phyloP scores from a whole-genome alignment of 2,113 vertebrate species.

The Colius striatus region DNA sequence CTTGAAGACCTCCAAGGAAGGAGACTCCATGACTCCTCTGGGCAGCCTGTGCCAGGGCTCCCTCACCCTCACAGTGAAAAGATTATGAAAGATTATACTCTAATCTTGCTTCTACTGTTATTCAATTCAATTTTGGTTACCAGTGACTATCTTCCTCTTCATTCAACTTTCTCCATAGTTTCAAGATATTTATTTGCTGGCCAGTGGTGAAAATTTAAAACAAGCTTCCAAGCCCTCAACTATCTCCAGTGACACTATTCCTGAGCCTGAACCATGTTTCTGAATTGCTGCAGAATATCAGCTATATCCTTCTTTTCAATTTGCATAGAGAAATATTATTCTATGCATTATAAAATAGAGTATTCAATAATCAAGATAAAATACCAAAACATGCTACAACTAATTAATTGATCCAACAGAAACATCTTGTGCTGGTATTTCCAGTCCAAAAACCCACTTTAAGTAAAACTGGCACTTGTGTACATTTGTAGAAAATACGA shows the following conservation, averaged over 20 bases:
- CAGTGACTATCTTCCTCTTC: not conserved
- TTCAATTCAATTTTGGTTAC: not conserved
- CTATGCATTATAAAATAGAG: not conserved
- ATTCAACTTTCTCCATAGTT: not conserved
- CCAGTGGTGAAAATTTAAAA: not conserved
- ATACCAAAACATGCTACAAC: not conserved
- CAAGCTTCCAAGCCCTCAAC: not conserved
- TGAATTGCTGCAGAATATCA: not conserved
- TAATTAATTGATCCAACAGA: not conserved
- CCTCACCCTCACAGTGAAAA: no score
- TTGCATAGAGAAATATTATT: not conserved
- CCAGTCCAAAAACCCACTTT: not conserved
- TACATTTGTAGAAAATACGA: not conserved
- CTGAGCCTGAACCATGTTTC: not conserved
- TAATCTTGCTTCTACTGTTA: not conserved
- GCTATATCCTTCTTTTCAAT: not conserved
- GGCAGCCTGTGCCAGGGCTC: no score
- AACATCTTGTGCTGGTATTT: not conserved
- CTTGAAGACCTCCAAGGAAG: no score
- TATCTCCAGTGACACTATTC: not conserved
- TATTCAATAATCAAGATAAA: not conserved
- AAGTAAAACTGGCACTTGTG: not conserved
- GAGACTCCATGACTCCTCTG: no score
- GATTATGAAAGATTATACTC: no score
- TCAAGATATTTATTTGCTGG: not conserved